Evolutionary conservation across 1,140 invertebrate genomes (phyloP).

Genomic region (Papilio polytes): DNA sequence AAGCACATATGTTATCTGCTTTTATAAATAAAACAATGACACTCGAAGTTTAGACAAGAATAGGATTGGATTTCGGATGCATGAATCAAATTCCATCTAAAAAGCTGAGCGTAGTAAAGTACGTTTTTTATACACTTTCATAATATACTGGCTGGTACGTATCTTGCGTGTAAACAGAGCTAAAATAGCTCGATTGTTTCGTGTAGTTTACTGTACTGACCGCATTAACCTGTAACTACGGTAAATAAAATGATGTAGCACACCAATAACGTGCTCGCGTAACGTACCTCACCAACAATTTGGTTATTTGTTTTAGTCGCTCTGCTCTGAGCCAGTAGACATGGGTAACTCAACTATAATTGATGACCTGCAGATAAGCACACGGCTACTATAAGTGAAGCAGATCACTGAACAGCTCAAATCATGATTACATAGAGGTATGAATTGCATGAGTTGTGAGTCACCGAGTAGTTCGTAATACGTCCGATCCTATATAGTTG

Average conservation of each 20-base stretch:
- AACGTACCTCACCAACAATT: constrained; percentile 71
- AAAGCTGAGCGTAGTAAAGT: constrained; percentile 17
- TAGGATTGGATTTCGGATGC: constrained; percentile 38
- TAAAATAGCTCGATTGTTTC: constrained; percentile 76
- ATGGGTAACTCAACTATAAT: constrained; percentile 62
- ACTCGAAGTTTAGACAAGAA: constrained; percentile 41
- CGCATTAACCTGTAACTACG: constrained; percentile 74
- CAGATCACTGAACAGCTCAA: too few relatives aligned
- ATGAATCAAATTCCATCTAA: constrained; percentile 27
- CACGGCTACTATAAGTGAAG: too few relatives aligned
- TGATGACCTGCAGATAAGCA: too few relatives aligned
- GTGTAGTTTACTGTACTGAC: constrained; percentile 67
- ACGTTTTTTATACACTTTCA: constrained; percentile 30
- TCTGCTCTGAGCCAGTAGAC: constrained; percentile 59
- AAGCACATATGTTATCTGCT: constrained; percentile 56
- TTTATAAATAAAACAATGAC: constrained; percentile 44
- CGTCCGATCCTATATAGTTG: too few relatives aligned
- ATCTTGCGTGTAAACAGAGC: constrained; percentile 51
- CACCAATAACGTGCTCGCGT: constrained; percentile 71
- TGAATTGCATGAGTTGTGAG: too few relatives aligned
- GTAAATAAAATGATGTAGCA: constrained; percentile 82
- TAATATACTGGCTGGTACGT: constrained; percentile 35
- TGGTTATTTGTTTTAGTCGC: constrained; percentile 76
- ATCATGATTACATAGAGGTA: too few relatives aligned
- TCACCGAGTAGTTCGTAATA: too few relatives aligned